These are phyloP conservation scores for Cybosia mesomella DNA, from an alignment of 2,888 invertebrate genomes.

Conservation along the genomic window DNA sequence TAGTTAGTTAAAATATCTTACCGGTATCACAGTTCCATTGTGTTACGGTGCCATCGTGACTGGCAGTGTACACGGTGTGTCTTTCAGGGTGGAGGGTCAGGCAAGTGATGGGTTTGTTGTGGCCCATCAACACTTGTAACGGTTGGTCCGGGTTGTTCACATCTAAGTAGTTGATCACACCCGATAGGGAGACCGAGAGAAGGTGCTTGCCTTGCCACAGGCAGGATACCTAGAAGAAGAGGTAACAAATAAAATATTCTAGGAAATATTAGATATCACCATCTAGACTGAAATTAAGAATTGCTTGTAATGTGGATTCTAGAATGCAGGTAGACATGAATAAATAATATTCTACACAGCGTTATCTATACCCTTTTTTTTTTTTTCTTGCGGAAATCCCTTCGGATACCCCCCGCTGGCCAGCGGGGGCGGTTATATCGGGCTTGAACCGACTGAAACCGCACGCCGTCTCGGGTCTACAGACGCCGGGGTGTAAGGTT, in stretches of 20 bases:
- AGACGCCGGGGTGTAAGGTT: no score
- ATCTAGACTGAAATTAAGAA: no score
- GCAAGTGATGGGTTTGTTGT: conserved; percentile 99
- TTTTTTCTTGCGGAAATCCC: no score
- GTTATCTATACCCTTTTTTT: no score
- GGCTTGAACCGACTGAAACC: no score
- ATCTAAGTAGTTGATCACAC: conserved; percentile 97
- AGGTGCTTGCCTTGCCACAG: conserved; percentile 97
- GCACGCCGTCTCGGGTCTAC: no score
- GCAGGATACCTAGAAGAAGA: conserved; percentile 92
- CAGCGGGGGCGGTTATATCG: no score
- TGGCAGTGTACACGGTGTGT: conserved; percentile 94
- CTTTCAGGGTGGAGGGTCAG: conserved; percentile 92
- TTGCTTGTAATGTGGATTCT: no score
- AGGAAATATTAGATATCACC: no score
- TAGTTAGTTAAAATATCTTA: conserved; percentile 14
- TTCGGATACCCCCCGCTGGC: no score
- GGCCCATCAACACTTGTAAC: conserved; percentile 94
- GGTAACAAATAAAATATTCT: not conserved
- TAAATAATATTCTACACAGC: no score
- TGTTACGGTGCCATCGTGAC: conserved; percentile 96
- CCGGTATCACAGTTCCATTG: conserved; percentile 92
- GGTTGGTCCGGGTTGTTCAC: conserved; percentile 94
- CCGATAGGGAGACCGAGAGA: conserved; percentile 97
- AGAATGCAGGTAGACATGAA: no score